Evolutionary conservation across 2,797 vertebrate genomes (phyloP), one percentile per base, ranked within the genome.

Genomic region (Poecile montanus): DNA sequence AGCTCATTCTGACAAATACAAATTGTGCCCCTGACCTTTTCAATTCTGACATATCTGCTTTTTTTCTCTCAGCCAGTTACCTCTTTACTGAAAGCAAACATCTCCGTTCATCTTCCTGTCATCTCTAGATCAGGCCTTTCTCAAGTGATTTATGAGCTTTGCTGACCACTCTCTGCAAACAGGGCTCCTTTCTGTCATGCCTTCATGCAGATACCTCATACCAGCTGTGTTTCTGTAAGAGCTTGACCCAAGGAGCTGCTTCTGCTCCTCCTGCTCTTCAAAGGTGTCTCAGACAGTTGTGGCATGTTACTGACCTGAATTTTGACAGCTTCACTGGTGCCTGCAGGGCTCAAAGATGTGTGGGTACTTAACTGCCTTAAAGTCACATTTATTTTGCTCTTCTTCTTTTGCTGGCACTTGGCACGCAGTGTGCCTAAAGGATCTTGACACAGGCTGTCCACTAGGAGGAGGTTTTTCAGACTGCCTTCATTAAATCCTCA

Each of bases 21-120:
- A 80, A 67, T 85, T n/a, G 62, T 91, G 85, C 22, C 67, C 72
- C 67, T 88, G 85, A 94, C 93, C 77, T 96, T 95, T 94, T 60
- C 34, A 48, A 44, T 38, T 87, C 74, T 94, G 70, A 68, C 36
- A 44, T 54, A 60, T 6, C 58, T 86, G 42, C 23, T 77, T 89
- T 79, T 83, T 91, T 86, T 27, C 34, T 58, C 36, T 81, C 26
- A 58, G 77, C 54, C 63, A 29, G 26, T 71, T 96, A 88, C 48
- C 63, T 82, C 88, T 93, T 86, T 92, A 89, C 79, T 82, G 92
- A 76, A 88, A 79, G 36, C 51, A 63, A 85, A 45, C 77, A 47
- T 94, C 34, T 88, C 71, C 1, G 14, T 95, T 95, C 80, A 88
- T 96, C 94, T 91, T 96, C 85, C 86, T 95, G 88, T 88, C 85